Evolutionary conservation across 53 echinoderm and acorn worm species (phyloP).

Genomic region (Apostichopus leukothele): DNA sequence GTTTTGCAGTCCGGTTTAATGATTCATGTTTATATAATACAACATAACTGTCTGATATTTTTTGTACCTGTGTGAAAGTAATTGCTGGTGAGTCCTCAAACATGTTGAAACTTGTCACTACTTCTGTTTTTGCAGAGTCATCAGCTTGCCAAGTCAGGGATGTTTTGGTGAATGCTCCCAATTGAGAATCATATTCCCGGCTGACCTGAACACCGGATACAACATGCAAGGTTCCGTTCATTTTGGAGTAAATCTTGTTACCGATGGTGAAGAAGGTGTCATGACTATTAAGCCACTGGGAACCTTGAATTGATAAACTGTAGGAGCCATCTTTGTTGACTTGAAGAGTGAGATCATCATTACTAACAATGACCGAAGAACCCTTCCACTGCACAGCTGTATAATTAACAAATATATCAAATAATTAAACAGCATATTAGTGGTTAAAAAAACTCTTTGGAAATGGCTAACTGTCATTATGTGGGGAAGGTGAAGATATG

Average conservation of each 20-base stretch:
- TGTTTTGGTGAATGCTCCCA: slow-evolving; percentile 14
- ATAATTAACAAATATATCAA: not conserved
- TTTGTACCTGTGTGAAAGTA: slow-evolving; percentile 25
- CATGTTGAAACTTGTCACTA: slow-evolving; percentile 43
- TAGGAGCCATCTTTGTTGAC: slow-evolving; percentile 44
- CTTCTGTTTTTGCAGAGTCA: slow-evolving; percentile 14
- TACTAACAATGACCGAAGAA: slow-evolving; percentile 6
- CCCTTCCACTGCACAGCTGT: slow-evolving; percentile 22
- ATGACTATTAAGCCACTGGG: slow-evolving; percentile 38
- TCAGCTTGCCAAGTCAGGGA: slow-evolving; percentile 41
- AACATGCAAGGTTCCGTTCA: slow-evolving; percentile 36
- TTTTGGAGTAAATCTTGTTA: slow-evolving; percentile 30
- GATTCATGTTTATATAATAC: too few species aligned
- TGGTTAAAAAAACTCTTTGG: too few species aligned
- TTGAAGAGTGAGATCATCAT: slow-evolving; percentile 8
- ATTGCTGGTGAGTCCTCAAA: slow-evolving; percentile 19
- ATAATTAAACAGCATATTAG: too few species aligned
- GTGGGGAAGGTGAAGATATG: too few species aligned
- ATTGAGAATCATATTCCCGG: slow-evolving; percentile 12
- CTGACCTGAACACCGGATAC: slow-evolving; percentile 24
- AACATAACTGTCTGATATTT: too few species aligned
- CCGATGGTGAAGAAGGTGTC: slow-evolving; percentile 52
- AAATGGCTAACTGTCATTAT: too few species aligned
- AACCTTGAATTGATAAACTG: slow-evolving; percentile 18
- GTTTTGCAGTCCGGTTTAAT: too few species aligned